phyloP scores from a whole-genome alignment of 2,888 invertebrate species.

The Frankliniella fusca region DNA sequence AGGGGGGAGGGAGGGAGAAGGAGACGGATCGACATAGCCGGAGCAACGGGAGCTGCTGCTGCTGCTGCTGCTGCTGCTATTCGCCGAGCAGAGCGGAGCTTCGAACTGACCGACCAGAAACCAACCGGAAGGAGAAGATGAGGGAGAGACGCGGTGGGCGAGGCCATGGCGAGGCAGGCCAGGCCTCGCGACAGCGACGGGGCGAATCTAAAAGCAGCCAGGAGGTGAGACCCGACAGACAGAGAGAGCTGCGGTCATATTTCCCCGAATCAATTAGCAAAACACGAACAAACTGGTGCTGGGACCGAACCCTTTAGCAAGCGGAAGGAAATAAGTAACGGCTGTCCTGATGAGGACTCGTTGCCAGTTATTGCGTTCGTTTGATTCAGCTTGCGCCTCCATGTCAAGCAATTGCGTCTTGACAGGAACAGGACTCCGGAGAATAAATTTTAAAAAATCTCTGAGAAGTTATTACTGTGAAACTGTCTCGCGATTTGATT shows the following conservation, averaged over 20 bases:
- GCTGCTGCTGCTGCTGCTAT: not conserved
- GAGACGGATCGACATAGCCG: not conserved
- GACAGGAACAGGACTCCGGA: too few relatives aligned
- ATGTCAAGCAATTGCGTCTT: too few relatives aligned
- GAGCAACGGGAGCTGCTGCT: not conserved
- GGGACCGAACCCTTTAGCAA: not conserved
- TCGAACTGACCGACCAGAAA: not conserved
- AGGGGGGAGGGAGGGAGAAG: not conserved
- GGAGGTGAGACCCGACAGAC: not conserved
- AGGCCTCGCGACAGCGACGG: not conserved
- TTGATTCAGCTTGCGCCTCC: too few relatives aligned
- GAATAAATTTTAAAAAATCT: too few relatives aligned
- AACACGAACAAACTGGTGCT: not conserved
- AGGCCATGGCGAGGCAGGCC: too few relatives aligned
- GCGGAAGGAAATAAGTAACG: not conserved
- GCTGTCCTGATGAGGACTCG: not conserved
- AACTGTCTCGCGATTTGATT: too few relatives aligned
- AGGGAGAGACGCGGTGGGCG: not conserved
- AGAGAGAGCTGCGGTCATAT: not conserved
- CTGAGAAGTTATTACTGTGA: too few relatives aligned
- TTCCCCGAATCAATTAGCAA: conserved; percentile 15
- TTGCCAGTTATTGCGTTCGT: too few relatives aligned
- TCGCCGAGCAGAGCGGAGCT: not conserved
- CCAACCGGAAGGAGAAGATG: not conserved
- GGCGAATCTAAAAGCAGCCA: conserved; percentile 9